These are phyloP conservation scores for Cotesia typhae DNA, from an alignment of 1,140 invertebrate genomes.

Conservation along the genomic window DNA sequence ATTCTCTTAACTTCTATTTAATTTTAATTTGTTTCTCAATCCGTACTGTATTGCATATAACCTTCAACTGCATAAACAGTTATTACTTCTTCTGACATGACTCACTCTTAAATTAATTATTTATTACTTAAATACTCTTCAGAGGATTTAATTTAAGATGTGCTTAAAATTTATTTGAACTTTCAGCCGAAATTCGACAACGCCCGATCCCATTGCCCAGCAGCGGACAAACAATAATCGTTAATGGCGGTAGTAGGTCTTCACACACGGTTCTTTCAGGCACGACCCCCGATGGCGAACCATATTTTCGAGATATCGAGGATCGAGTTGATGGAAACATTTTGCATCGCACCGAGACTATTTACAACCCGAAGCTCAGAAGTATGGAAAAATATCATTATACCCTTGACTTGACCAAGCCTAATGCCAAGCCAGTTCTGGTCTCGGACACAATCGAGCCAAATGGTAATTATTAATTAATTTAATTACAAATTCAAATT, in stretches of 20 bases:
- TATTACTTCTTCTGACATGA: background rate
- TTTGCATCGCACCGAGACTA: slow-evolving; percentile 41
- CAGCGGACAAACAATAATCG: slow-evolving; percentile 26
- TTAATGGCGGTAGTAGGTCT: slow-evolving; percentile 23
- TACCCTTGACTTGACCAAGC: slow-evolving; percentile 42
- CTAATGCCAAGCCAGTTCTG: slow-evolving; percentile 42
- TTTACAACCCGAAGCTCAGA: slow-evolving; percentile 37
- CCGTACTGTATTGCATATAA: no score
- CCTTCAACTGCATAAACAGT: background rate
- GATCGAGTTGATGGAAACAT: slow-evolving; percentile 36
- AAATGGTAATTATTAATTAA: no score
- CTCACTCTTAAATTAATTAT: background rate
- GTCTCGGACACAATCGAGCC: background rate
- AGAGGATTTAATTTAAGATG: no score
- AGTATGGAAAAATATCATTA: slow-evolving; percentile 26
- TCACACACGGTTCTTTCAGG: slow-evolving; percentile 36
- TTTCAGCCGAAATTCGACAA: no score
- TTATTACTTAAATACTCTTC: background rate
- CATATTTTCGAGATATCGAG: slow-evolving; percentile 38
- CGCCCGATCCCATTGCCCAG: background rate
- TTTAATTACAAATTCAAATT: no score
- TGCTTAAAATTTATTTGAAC: no score
- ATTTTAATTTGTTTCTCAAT: no score
- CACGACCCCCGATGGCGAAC: slow-evolving; percentile 35
- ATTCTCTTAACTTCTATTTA: no score